Conservation (phyloP, 2,797 vertebrate genomes). For the Falco columbarius region DNA sequence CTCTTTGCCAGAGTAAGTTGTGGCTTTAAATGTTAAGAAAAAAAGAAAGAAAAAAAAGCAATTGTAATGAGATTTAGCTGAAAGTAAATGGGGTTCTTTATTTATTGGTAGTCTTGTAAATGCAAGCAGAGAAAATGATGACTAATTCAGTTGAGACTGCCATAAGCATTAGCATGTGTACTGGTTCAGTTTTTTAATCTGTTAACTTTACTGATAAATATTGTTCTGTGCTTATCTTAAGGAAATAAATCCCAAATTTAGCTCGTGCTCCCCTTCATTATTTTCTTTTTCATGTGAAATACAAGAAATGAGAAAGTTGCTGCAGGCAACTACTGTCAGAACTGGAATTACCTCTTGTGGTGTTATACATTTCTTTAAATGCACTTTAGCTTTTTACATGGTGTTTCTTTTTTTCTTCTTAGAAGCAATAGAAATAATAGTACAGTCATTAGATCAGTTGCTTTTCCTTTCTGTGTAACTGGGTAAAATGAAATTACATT, state of each 20-base stretch:
- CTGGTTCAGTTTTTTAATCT: neutral
- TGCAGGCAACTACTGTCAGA: neutral
- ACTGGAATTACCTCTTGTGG: neutral
- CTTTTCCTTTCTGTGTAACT: neutral
- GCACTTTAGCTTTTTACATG: neutral
- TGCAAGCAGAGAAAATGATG: neutral
- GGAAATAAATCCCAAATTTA: neutral
- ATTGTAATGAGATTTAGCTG: neutral
- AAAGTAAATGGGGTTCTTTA: neutral
- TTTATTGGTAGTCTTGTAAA: neutral
- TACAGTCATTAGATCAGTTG: neutral
- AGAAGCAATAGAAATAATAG: neutral
- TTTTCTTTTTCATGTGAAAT: neutral
- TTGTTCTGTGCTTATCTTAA: neutral
- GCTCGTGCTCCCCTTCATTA: neutral
- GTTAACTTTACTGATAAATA: neutral
- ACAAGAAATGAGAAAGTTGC: neutral
- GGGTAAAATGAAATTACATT: neutral
- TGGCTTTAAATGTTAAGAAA: neutral
- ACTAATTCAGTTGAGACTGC: neutral
- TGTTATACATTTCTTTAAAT: neutral
- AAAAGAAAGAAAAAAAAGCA: neutral
- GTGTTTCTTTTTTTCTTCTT: neutral
- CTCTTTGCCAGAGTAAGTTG: conserved; percentile 80
- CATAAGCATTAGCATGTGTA: neutral